Evolutionary conservation across 37 sponge, comb jelly and placozoan genomes (phyloP).

Genomic region (Crambe crambe): DNA sequence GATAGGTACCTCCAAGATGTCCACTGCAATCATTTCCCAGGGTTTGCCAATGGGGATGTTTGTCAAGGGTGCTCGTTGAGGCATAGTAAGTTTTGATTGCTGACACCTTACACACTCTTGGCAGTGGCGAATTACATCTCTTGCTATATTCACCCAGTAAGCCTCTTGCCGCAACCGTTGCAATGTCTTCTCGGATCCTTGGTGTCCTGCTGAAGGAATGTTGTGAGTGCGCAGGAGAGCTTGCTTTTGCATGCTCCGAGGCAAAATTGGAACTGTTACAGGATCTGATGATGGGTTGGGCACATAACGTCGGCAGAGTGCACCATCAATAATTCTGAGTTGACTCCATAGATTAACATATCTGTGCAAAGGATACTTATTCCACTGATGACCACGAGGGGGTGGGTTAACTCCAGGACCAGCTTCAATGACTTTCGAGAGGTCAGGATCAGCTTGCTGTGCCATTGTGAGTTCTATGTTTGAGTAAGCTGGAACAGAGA

Average conservation of each 20-base stretch:
- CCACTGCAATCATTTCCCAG: too few relatives aligned
- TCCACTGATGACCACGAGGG: neutral
- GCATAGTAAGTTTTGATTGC: too few relatives aligned
- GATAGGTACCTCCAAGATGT: too few relatives aligned
- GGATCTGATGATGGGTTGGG: constrained; percentile 26
- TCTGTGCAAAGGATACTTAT: neutral
- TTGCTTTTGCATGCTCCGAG: neutral
- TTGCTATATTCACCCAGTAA: too few relatives aligned
- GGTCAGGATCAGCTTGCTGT: neutral
- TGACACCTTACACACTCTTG: too few relatives aligned
- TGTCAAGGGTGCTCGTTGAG: too few relatives aligned
- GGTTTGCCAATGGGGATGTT: too few relatives aligned
- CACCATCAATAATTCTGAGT: constrained; percentile 33
- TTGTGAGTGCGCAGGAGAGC: neutral
- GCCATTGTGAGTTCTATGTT: neutral
- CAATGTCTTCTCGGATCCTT: too few relatives aligned
- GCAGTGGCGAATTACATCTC: too few relatives aligned
- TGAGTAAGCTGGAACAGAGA: neutral
- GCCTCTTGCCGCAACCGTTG: too few relatives aligned
- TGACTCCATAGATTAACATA: constrained; percentile 35
- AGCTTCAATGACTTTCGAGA: neutral
- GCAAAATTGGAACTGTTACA: constrained; percentile 31
- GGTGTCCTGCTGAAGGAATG: constrained; percentile 42
- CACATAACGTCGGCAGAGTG: constrained; percentile 35
- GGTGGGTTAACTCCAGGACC: neutral